phyloP scores from a whole-genome alignment of 2,797 vertebrate species.

The Lepilemur ruficaudatus region DNA sequence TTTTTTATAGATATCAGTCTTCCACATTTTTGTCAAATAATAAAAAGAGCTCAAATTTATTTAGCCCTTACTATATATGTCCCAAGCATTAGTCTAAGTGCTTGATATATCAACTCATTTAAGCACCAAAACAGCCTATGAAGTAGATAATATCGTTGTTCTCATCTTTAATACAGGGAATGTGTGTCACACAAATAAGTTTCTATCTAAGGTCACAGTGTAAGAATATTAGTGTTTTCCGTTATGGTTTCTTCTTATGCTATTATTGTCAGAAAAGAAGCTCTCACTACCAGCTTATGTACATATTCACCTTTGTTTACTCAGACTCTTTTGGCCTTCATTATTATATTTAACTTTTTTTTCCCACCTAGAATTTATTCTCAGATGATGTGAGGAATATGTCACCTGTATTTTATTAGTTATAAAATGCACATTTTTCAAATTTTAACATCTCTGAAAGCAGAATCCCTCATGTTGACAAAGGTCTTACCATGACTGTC shows the following conservation, averaged over 20 bases:
- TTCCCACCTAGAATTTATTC: slow-evolving; percentile 11
- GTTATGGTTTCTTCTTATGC: not conserved
- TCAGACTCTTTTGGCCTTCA: not conserved
- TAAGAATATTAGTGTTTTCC: not conserved
- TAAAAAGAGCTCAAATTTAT: not conserved
- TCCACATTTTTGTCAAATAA: not conserved
- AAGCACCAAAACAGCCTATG: not conserved
- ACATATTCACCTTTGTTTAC: not conserved
- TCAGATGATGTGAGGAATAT: not conserved
- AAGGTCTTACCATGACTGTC: not conserved
- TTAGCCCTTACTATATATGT: not conserved
- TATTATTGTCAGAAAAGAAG: not conserved
- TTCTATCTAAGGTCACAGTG: not conserved
- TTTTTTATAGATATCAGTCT: not conserved
- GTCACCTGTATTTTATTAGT: not conserved
- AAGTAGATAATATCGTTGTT: not conserved
- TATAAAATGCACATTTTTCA: not conserved
- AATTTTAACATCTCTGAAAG: not conserved
- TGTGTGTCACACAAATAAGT: not conserved
- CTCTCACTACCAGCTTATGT: not conserved
- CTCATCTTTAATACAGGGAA: not conserved
- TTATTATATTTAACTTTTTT: not conserved
- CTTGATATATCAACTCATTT: not conserved
- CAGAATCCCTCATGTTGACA: not conserved
- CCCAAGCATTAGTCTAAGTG: not conserved